Percentiles rank a stretch among this genome's conserved stretches.
These are phyloP conservation scores for Sebastes hubbsi DNA, from an alignment of 2,797 vertebrate species.

Conservation along the genomic window DNA sequence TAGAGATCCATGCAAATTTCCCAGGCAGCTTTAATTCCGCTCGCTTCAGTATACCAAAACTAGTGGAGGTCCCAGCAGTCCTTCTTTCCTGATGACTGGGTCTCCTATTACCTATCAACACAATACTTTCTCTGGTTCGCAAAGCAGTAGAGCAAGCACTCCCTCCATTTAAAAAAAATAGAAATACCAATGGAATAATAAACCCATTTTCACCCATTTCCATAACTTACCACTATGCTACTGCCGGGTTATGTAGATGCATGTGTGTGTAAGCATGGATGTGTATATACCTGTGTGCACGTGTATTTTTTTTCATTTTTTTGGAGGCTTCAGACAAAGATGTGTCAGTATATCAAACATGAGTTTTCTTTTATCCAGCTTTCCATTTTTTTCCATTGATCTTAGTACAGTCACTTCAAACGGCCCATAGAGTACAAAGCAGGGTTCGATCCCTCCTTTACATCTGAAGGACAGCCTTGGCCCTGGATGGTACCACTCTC, in stretches of 20 bases:
- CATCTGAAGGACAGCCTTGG: slow-evolving; percentile 56
- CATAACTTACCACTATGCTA: background rate
- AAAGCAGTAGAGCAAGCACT: background rate
- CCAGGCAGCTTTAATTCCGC: slow-evolving; percentile 17
- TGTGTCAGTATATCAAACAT: slow-evolving; percentile 63
- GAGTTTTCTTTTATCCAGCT: slow-evolving; percentile 50
- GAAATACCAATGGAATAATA: background rate
- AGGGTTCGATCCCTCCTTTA: slow-evolving; percentile 37
- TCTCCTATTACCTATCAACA: slow-evolving; percentile 6
- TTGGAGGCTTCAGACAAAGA: slow-evolving; percentile 66
- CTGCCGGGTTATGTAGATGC: background rate
- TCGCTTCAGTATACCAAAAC: background rate
- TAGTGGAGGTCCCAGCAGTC: slow-evolving; percentile 21
- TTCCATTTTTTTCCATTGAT: slow-evolving; percentile 64
- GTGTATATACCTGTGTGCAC: background rate
- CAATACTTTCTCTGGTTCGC: background rate
- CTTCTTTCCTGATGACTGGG: background rate
- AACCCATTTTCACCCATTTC: background rate
- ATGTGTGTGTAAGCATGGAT: background rate
- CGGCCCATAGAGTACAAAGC: slow-evolving; percentile 64
- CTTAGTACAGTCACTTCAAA: slow-evolving; percentile 54
- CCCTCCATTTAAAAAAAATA: background rate
- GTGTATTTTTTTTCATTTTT: background rate
- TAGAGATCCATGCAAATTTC: slow-evolving; percentile 44
- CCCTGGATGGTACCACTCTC: slow-evolving; percentile 38